Percentiles rank a stretch among this genome's conserved stretches.
These are phyloP conservation scores for Antitype chi DNA, from an alignment of 2,888 invertebrate genomes.

Conservation along the genomic window DNA sequence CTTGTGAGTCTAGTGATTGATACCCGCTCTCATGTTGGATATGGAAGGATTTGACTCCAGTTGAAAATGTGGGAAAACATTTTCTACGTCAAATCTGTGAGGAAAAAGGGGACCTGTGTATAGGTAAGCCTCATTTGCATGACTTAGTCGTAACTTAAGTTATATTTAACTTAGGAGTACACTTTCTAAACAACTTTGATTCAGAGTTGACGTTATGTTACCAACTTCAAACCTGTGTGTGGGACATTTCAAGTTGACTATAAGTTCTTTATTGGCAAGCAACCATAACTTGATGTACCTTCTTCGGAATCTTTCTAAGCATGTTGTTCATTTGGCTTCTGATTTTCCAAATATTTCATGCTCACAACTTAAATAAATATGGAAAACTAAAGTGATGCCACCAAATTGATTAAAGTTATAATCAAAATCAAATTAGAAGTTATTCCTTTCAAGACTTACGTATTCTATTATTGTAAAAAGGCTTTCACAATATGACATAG, in stretches of 20 bases:
- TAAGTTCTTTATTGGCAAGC: constrained; percentile 13
- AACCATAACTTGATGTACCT: constrained; percentile 15
- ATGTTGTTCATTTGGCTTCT: neutral
- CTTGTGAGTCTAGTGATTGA: constrained; percentile 70
- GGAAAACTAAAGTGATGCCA: neutral
- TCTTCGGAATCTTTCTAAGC: neutral
- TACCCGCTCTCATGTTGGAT: constrained; percentile 76
- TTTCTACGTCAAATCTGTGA: constrained; percentile 86
- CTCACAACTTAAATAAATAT: neutral
- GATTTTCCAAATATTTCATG: neutral
- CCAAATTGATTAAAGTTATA: neutral
- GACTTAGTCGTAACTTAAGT: constrained; percentile 55
- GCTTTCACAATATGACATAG: neutral
- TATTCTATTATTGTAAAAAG: neutral
- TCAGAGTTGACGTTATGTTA: constrained; percentile 46
- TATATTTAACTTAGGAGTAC: constrained; percentile 55
- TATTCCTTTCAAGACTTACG: neutral
- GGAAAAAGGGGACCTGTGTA: constrained; percentile 84
- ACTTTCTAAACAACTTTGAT: constrained; percentile 65
- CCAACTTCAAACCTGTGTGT: constrained; percentile 45
- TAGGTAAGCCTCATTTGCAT: constrained; percentile 77
- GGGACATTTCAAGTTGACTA: constrained; percentile 37
- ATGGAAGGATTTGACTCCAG: constrained; percentile 73
- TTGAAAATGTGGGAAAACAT: constrained; percentile 85
- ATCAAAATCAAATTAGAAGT: constrained; percentile 4